A percentile compares a stretch with the other conserved stretches of the same genome.
phyloP scores from a whole-genome alignment of 2,888 invertebrate species.

The Argyra leucocephala region DNA sequence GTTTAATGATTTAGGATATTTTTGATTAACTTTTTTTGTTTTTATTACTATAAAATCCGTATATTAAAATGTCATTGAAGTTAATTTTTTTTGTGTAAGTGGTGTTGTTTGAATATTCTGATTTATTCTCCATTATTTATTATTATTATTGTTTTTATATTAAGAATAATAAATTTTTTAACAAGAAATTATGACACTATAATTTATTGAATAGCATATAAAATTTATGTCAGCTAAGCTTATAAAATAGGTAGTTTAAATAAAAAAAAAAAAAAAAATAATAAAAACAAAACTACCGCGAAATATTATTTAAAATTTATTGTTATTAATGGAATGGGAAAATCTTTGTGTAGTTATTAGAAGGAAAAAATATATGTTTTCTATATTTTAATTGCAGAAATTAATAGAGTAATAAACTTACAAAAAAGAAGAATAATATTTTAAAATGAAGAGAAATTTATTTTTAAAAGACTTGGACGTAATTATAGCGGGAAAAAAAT shows the following conservation, averaged over 20 bases:
- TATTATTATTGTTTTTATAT: not conserved
- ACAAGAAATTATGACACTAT: not conserved
- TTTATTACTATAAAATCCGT: not conserved
- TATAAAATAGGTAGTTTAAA: not conserved
- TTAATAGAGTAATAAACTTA: too few species aligned
- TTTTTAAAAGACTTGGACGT: too few species aligned
- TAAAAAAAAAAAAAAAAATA: too few species aligned
- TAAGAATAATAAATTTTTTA: not conserved
- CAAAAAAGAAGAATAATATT: too few species aligned
- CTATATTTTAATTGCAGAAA: too few species aligned
- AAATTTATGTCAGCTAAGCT: not conserved
- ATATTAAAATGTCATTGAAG: slow-evolving; percentile 3
- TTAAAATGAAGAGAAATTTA: too few species aligned
- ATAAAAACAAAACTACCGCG: not conserved
- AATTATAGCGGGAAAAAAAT: too few species aligned
- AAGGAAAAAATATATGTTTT: too few species aligned
- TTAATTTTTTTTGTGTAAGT: not conserved
- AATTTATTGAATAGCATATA: not conserved
- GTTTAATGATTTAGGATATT: not conserved
- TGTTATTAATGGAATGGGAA: too few species aligned
- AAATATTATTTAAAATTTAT: not conserved
- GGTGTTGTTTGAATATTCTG: too few species aligned
- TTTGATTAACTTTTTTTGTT: not conserved
- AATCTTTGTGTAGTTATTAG: too few species aligned
- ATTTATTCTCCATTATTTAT: not conserved